These are phyloP conservation scores for Dendrolimus pini DNA, from an alignment of 2,888 invertebrate genomes.

Conservation along the genomic window DNA sequence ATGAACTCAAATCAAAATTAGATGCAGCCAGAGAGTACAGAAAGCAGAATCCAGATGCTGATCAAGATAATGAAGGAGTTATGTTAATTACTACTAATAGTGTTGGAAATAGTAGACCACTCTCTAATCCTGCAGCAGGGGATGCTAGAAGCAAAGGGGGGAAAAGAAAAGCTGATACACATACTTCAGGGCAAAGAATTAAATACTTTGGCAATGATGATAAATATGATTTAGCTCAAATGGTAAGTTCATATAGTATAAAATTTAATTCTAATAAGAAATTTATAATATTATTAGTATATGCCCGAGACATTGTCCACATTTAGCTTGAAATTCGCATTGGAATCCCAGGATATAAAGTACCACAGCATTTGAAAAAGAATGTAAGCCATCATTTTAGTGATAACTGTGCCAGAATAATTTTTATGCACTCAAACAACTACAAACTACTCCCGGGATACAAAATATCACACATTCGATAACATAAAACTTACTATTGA, in stretches of 20 bases:
- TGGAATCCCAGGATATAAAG: too few relatives aligned
- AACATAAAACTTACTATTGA: too few relatives aligned
- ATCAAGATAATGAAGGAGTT: constrained; percentile 67
- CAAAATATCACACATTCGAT: too few relatives aligned
- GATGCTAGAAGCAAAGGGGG: constrained; percentile 59
- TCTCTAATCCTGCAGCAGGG: constrained; percentile 57
- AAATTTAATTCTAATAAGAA: too few relatives aligned
- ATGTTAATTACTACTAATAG: constrained; percentile 82
- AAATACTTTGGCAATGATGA: constrained; percentile 95
- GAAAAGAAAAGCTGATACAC: constrained; percentile 81
- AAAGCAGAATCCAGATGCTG: constrained; percentile 53
- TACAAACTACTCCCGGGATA: too few relatives aligned
- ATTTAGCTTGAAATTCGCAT: too few relatives aligned
- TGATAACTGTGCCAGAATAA: too few relatives aligned
- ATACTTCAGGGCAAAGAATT: constrained; percentile 82
- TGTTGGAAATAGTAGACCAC: constrained; percentile 82
- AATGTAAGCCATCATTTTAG: too few relatives aligned
- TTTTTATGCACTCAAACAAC: too few relatives aligned
- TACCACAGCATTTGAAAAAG: too few relatives aligned
- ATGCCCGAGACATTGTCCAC: too few relatives aligned
- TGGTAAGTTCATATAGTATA: constrained; percentile 72
- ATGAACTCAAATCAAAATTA: constrained; percentile 84
- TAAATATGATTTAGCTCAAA: constrained; percentile 87
- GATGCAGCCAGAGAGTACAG: constrained; percentile 80
- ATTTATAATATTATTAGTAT: too few relatives aligned